phyloP scores from a whole-genome alignment of 2,113 vertebrate genomes.

The Nasalis larvatus region DNA sequence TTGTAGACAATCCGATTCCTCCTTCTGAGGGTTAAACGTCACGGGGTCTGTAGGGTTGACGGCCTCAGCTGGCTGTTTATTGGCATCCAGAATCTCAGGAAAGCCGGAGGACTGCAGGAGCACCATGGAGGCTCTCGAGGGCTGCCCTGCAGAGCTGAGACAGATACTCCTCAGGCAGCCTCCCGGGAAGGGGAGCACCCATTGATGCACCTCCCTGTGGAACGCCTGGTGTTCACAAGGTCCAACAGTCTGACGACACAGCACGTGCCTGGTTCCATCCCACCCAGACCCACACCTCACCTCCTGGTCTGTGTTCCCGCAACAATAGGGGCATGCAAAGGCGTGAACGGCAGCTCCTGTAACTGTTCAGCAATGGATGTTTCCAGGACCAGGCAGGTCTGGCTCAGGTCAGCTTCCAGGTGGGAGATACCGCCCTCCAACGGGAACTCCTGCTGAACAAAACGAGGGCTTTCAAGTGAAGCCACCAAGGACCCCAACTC shows the following conservation, averaged over 20 bases:
- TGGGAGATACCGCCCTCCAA: conserved; percentile 86
- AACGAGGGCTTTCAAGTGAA: not conserved
- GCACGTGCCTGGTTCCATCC: accelerated
- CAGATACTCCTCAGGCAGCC: not conserved
- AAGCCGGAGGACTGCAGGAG: conserved; percentile 89
- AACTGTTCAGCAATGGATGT: conserved; percentile 75
- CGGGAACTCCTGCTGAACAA: conserved; percentile 65
- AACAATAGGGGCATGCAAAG: conserved; percentile 90
- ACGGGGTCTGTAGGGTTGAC: conserved; percentile 83
- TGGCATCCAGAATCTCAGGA: conserved; percentile 87
- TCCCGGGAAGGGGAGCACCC: not conserved
- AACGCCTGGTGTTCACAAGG: not conserved
- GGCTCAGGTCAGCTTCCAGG: conserved; percentile 85
- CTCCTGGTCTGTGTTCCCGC: conserved; percentile 86
- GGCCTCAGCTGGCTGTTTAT: conserved; percentile 85
- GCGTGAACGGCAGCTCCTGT: conserved; percentile 90
- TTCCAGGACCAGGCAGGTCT: not conserved
- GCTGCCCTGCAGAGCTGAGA: conserved; percentile 82
- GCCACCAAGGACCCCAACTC: not conserved
- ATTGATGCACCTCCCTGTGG: not conserved
- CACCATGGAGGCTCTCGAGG: conserved; percentile 87
- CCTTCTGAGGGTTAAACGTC: conserved; percentile 85
- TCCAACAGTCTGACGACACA: accelerated
- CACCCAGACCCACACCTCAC: conserved; percentile 79
- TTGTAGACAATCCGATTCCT: conserved; percentile 89